These are phyloP conservation scores for Drosophila lowei DNA, from an alignment of 1,140 invertebrate species.

Conservation along the genomic window DNA sequence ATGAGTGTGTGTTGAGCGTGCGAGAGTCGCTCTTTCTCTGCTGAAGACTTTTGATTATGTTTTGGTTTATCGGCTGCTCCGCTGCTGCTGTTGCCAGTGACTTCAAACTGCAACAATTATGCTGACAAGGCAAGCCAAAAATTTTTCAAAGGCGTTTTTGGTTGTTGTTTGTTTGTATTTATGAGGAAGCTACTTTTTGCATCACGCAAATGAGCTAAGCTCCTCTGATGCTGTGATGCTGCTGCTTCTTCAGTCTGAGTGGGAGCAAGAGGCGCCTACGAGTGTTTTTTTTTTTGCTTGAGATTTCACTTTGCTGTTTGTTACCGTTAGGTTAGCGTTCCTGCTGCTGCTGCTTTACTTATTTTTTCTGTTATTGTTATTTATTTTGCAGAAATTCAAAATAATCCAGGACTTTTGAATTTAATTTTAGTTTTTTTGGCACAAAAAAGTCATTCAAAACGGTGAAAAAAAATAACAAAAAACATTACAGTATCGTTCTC, in stretches of 20 bases:
- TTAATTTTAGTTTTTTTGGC: slow-evolving; percentile 22
- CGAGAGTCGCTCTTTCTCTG: slow-evolving; percentile 8
- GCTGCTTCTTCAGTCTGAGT: slow-evolving; percentile 21
- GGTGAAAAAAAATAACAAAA: slow-evolving; percentile 38
- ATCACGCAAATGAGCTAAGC: slow-evolving; percentile 4
- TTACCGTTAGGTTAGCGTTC: slow-evolving; percentile 33
- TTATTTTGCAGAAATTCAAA: slow-evolving; percentile 69
- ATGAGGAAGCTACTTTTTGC: slow-evolving; percentile 25
- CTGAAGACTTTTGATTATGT: slow-evolving; percentile 29
- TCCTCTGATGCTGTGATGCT: background rate
- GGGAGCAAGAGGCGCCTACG: background rate
- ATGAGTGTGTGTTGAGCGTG: background rate
- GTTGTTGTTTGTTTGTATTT: slow-evolving; percentile 9
- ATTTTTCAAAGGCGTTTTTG: slow-evolving; percentile 8
- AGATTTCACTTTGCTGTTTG: slow-evolving; percentile 70
- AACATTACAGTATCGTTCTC: too few relatives aligned
- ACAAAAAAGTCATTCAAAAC: slow-evolving; percentile 30
- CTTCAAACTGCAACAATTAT: too few relatives aligned
- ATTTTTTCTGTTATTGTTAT: slow-evolving; percentile 1
- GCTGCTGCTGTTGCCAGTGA: slow-evolving; percentile 16
- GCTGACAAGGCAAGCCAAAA: slow-evolving; percentile 32
- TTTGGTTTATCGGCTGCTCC: slow-evolving; percentile 12
- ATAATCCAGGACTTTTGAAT: slow-evolving; percentile 83
- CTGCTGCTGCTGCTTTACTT: slow-evolving; percentile 1
- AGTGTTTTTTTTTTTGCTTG: slow-evolving; percentile 42